phyloP scores from a whole-genome alignment of 2,113 vertebrate species.

The Brachypodius melanocephalos region DNA sequence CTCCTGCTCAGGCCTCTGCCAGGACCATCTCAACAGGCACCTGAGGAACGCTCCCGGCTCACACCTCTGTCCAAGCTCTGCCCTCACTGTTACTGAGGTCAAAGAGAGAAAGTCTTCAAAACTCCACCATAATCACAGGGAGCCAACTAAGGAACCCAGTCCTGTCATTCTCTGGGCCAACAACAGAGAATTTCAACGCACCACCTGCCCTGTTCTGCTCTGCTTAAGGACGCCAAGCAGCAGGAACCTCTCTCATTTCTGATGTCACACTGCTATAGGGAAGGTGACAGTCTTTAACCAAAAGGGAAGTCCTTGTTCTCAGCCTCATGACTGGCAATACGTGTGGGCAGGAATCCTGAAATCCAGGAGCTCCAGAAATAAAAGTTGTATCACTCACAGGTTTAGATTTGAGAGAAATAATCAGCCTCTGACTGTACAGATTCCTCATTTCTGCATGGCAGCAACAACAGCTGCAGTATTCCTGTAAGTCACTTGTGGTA shows the following conservation, averaged over 20 bases:
- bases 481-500: not conserved
- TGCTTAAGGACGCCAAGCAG: not conserved
- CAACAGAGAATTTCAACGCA: not conserved
- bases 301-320: not conserved
- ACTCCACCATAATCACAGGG: not conserved
- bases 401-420: not conserved
- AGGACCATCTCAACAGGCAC: not conserved
- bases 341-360: not conserved
- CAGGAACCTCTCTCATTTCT: not conserved
- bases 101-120: not conserved
- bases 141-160: not conserved
- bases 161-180: not conserved
- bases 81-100: not conserved
- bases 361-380: not conserved
- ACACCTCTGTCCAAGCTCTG: not conserved
- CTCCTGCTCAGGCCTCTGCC: not conserved
- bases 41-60: not conserved
- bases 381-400: not conserved
- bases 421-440: not conserved
- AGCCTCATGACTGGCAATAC: not conserved
- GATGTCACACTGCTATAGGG: not conserved
- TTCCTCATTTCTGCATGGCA: not conserved
- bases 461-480: not conserved
- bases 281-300: not conserved
- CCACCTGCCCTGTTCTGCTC: not conserved